phyloP scores from a whole-genome alignment of 2,797 vertebrate genomes.

The Kryptopterus vitreolus region DNA sequence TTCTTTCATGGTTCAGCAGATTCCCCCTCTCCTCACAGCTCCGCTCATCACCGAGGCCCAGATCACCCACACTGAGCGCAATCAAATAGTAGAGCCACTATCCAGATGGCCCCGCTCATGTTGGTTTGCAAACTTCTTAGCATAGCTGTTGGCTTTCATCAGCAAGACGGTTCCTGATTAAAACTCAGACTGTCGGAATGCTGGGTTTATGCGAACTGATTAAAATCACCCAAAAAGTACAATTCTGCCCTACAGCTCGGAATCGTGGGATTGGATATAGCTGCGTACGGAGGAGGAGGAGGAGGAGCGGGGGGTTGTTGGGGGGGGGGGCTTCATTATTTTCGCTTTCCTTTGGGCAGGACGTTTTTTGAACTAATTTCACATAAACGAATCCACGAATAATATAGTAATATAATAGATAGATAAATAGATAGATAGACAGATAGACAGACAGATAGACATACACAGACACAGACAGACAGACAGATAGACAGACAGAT shows the following conservation, averaged over 20 bases:
- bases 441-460: too few relatives aligned
- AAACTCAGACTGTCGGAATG: constrained; percentile 62
- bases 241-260: constrained; percentile 46
- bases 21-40: constrained; percentile 59
- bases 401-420: not conserved
- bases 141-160: constrained; percentile 66
- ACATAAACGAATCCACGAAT: constrained; percentile 23
- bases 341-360: constrained; percentile 23
- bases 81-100: constrained; percentile 50
- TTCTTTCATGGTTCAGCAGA: constrained; percentile 63
- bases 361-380: constrained; percentile 22
- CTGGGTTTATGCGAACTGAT: constrained; percentile 56
- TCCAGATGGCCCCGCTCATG: constrained; percentile 64
- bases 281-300: not conserved
- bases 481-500: too few relatives aligned
- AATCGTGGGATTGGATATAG: constrained; percentile 27
- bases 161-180: constrained; percentile 67
- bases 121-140: constrained; percentile 66
- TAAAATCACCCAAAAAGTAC: constrained; percentile 46
- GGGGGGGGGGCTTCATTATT: constrained; percentile 28
- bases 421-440: too few relatives aligned
- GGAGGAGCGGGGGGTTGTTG: too few relatives aligned
- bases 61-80: constrained; percentile 56
- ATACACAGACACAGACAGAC: too few relatives aligned
- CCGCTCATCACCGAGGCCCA: constrained; percentile 63